These are phyloP conservation scores for Otis tarda DNA, from an alignment of 2,113 vertebrate genomes.

Conservation along the genomic window DNA sequence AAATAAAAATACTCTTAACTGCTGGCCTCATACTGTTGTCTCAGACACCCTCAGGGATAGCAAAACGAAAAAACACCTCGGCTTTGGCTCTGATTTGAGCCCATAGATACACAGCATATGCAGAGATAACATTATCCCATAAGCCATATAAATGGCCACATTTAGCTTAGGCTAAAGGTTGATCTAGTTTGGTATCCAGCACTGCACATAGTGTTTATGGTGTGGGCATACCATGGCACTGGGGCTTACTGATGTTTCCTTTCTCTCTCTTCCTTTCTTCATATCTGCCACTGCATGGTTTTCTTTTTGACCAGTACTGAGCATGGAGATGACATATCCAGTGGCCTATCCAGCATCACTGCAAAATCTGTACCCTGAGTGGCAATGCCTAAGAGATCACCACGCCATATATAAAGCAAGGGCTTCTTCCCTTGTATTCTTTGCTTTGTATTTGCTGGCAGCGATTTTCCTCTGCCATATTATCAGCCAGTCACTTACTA, in stretches of 20 bases:
- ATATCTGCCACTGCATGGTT: neutral
- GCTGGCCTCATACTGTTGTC: neutral
- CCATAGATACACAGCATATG: neutral
- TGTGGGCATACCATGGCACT: neutral
- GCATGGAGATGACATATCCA: neutral
- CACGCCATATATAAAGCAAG: neutral
- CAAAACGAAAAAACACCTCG: neutral
- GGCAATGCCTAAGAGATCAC: neutral
- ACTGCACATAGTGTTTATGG: neutral
- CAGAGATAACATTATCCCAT: neutral
- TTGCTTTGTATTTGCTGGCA: neutral
- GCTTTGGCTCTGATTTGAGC: neutral
- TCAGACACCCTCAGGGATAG: neutral
- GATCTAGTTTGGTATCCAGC: neutral
- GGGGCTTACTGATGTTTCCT: neutral
- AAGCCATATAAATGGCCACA: neutral
- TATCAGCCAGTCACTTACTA: neutral
- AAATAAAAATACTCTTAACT: neutral
- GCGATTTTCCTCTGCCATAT: neutral
- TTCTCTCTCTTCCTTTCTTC: neutral
- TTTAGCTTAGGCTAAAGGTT: neutral
- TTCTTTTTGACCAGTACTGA: neutral
- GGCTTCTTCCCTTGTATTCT: neutral
- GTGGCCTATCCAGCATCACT: neutral
- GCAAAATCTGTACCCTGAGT: neutral